These are phyloP conservation scores for Morinoia aosen DNA, from an alignment of 2,888 invertebrate species.

Conservation along the genomic window DNA sequence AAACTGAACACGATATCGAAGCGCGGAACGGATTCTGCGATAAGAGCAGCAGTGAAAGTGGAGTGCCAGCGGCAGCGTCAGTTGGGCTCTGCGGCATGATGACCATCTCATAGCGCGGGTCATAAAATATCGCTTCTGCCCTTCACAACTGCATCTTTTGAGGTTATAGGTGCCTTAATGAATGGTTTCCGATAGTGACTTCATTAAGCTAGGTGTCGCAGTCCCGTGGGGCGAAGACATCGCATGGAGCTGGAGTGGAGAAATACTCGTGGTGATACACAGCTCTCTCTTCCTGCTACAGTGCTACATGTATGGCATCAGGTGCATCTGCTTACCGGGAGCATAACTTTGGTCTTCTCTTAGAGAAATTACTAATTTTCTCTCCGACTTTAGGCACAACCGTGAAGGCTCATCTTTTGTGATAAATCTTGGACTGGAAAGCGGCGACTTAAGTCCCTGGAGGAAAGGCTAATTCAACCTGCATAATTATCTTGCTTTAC, in stretches of 20 bases:
- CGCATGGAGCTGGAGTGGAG: not conserved
- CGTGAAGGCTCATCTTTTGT: not conserved
- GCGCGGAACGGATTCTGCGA: not conserved
- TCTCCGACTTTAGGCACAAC: not conserved
- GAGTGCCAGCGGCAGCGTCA: not conserved
- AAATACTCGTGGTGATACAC: not conserved
- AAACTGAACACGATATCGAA: not conserved
- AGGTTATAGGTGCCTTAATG: not conserved
- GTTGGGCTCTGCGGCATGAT: not conserved
- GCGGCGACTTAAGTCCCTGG: not conserved
- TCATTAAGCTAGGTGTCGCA: not conserved
- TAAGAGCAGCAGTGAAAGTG: not conserved
- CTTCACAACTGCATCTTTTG: not conserved
- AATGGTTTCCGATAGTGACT: constrained; percentile 5
- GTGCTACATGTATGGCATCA: not conserved
- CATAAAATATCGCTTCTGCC: not conserved
- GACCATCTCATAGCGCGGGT: not conserved
- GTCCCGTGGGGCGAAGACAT: not conserved
- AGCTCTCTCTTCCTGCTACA: not conserved
- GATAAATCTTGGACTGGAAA: not conserved
- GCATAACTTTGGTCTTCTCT: not conserved
- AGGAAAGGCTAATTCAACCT: not conserved
- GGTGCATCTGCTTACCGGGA: not conserved
- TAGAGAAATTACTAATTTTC: not conserved
- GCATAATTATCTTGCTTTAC: not conserved